A percentile compares a stretch with the other conserved stretches of the same genome.
These are phyloP conservation scores for Anarrhichthys ocellatus DNA, from an alignment of 2,113 vertebrate species.

Conservation along the genomic window DNA sequence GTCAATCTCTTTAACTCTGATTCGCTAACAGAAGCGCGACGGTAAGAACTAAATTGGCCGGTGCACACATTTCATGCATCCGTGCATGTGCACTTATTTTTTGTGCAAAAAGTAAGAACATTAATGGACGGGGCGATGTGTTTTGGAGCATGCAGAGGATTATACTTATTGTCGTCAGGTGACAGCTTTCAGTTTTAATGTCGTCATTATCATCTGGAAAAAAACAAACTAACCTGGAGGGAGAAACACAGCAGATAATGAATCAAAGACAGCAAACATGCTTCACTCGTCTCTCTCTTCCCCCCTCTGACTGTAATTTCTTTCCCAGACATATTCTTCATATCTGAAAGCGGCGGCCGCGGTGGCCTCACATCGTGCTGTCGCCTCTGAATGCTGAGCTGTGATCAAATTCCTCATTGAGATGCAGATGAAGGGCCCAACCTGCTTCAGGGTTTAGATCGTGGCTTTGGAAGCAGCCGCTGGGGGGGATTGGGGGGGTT, in stretches of 20 bases:
- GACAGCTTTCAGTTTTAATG: not conserved
- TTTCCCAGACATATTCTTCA: conserved; percentile 16
- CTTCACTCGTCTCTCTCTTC: not conserved
- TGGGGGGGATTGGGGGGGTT: not conserved
- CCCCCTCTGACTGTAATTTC: conserved; percentile 13
- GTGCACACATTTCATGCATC: not conserved
- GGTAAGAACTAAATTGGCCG: too few species aligned
- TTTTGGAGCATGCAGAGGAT: not conserved
- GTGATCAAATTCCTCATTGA: conserved; percentile 67
- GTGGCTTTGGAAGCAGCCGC: conserved; percentile 44
- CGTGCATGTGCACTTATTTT: not conserved
- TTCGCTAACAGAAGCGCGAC: too few species aligned
- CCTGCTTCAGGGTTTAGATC: conserved; percentile 22
- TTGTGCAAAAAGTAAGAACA: not conserved
- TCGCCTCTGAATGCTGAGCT: conserved; percentile 44
- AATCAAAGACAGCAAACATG: not conserved
- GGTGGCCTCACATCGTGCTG: conserved; percentile 12
- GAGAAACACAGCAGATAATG: not conserved
- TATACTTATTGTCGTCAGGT: not conserved
- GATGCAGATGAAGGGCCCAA: conserved; percentile 61
- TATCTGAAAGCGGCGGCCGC: not conserved
- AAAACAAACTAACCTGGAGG: not conserved
- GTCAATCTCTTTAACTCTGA: too few species aligned
- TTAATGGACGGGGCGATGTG: not conserved
- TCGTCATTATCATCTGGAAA: not conserved